Base-by-base conservation (phyloP, 23 tunicate species). In the Oikopleura vanhoeffeni region DNA sequence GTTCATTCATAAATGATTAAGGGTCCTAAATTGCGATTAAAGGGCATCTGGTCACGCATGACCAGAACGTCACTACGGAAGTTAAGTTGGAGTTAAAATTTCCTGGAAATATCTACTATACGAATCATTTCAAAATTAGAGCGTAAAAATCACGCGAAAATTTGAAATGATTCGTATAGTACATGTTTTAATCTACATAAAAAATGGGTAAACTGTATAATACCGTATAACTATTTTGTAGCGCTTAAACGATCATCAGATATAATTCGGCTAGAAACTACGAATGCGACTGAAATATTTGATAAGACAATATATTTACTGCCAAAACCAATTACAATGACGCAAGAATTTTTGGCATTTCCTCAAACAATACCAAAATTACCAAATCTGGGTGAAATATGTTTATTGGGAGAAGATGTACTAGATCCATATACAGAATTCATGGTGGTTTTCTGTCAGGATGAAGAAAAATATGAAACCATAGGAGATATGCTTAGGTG, bases 401-500 rank as follows among this genome's bases (percentile, higher is more conserved):
- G 79, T 38, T 71, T 71, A 38, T 30, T 71, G 3, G 79, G 36
- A 24, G 79, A 71, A 30, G 79, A 71, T 71, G 79, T 18, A 30
- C 38, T 71, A 38, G 79, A 71, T 32, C 79, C 79, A 30, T 71
- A 71, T 32, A 18, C 2, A 71, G 79, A 71, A 13, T 71, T 18
- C 79, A 71, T 71, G 79, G 79, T 71, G 4, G 4, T 18, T 2
- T 71, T 71, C 38, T 13, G 35, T 13, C 79, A 71, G 32, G 79
- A 30, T 33, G 79, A 71, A 4, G 3, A 13, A 38, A 2, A 28
- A 32, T 18, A 18, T 32, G 79, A 71, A 18, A 2, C 38, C 3
- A 28, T 71, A 18, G 79, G 79, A 2, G 79, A 71, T 30, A 71
- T 71, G 79, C n/a, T n/a, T n/a, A n/a, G n/a, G n/a, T n/a, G n/a